phyloP scores from a whole-genome alignment of 2,888 invertebrate species.

The Cephus pulcher region DNA sequence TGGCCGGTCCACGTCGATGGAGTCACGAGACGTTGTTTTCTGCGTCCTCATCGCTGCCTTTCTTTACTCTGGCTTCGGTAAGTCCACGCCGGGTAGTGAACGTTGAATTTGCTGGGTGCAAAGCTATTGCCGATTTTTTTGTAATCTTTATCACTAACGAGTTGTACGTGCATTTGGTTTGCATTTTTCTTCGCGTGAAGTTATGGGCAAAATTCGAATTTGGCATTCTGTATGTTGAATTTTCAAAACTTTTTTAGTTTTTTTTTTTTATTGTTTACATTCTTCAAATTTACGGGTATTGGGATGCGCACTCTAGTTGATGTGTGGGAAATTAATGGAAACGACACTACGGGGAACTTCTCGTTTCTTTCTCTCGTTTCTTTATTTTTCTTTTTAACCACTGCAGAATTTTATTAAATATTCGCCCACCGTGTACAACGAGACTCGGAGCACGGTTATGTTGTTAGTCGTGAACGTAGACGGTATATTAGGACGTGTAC shows the following conservation, averaged over 20 bases:
- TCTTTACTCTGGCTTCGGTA: conserved; percentile 46
- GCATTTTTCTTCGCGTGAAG: too few relatives aligned
- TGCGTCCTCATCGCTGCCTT: conserved; percentile 41
- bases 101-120: background rate
- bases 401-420: conserved; percentile 15
- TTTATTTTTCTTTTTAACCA: conserved; percentile 6
- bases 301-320: background rate
- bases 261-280: background rate
- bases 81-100: conserved; percentile 20
- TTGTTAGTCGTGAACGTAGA: background rate
- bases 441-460: background rate
- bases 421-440: background rate
- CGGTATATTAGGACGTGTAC: background rate
- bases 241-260: background rate
- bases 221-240: background rate
- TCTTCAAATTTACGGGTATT: fast-evolving
- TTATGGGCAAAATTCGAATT: background rate
- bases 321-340: conserved; percentile 7
- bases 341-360: conserved; percentile 23
- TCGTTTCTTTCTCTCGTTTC: conserved; percentile 16
- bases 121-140: background rate
- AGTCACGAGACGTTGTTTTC: conserved; percentile 44
- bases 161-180: too few relatives aligned
- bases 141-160: background rate
- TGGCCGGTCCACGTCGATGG: conserved; percentile 51